phyloP scores from a whole-genome alignment of 2,888 invertebrate species.

The Ypsolopha scabrella region DNA sequence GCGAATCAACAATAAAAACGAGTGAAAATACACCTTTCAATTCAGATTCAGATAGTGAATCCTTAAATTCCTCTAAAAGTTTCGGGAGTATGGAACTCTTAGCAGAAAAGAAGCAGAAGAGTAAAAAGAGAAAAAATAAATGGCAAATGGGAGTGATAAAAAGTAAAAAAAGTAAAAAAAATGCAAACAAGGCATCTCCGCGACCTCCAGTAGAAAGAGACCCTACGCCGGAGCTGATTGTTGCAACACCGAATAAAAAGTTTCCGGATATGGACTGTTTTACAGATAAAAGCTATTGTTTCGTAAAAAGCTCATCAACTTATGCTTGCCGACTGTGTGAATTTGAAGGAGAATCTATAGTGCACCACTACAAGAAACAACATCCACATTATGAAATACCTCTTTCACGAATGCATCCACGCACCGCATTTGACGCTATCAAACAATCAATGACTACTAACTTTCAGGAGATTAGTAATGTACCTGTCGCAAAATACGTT shows the following conservation, averaged over 20 bases:
- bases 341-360: slow-evolving; percentile 71
- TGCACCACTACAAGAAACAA: slow-evolving; percentile 73
- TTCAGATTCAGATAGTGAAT: slow-evolving; percentile 42
- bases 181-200: slow-evolving; percentile 7
- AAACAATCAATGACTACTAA: slow-evolving; percentile 59
- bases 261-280: slow-evolving; percentile 37
- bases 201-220: no score
- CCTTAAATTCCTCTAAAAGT: slow-evolving; percentile 37
- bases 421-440: slow-evolving; percentile 65
- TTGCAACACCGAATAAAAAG: slow-evolving; percentile 12
- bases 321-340: slow-evolving; percentile 73
- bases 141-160: slow-evolving; percentile 53
- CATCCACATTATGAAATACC: slow-evolving; percentile 76
- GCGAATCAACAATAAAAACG: slow-evolving; percentile 26
- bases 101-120: slow-evolving; percentile 37
- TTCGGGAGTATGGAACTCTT: slow-evolving; percentile 35
- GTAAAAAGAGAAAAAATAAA: slow-evolving; percentile 36
- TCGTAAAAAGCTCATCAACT: slow-evolving; percentile 32
- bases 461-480: slow-evolving; percentile 37
- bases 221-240: no score
- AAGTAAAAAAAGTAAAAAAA: slow-evolving; percentile 37
- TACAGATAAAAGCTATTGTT: slow-evolving; percentile 55
- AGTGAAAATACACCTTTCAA: slow-evolving; percentile 24
- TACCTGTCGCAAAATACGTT: slow-evolving; percentile 39
- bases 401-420: slow-evolving; percentile 69